Base-by-base conservation (phyloP, 2,888 invertebrate species). In the Hypena proboscidalis region DNA sequence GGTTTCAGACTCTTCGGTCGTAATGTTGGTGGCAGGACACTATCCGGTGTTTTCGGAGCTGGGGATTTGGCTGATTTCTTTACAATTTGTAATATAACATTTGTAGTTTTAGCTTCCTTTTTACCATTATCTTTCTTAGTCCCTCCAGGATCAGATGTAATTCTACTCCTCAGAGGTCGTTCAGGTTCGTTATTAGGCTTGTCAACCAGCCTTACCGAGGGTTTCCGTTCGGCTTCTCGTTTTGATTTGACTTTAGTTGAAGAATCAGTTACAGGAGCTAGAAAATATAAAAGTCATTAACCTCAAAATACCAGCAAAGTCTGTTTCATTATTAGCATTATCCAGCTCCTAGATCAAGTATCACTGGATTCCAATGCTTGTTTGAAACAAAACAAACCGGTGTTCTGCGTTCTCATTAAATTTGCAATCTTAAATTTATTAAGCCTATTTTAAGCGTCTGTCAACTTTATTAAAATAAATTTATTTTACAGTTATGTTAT, bases 1-100 rank as follows among this genome's bases (percentile, higher is more conserved):
- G 80, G 48, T 71, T 83, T 85, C 23, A 82, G 66, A 11, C 65
- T 51, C 57, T 77, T 81, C 6, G 83, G 81, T 61, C 76, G 86
- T 42, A 89, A 72, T 60, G 85, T 73, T 53, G 88, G 85, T 55
- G 87, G 89, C 41, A 87, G 46, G 32, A 85, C 47, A 27, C 72
- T 83, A n/a, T 79, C 60, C 1, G 69, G 70, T 4, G 52, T 27
- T 22, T 57, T 67, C 4, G 71, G 70, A 13, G 70, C 63, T 15
- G 55, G 56, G 15, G 74, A 71, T 48, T 75, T 80, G 0, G 70
- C 66, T 1, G 83, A 73, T 49, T 85, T 88, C 58, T 84, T 88
- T 2, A 88, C 85, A 22, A 88, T 86, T 73, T 88, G 87, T 15
- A 87, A 56, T 3, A 87, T 84, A 8, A 83, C 79, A 60, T 82